A percentile compares a stretch with the other conserved stretches of the same genome.
Conservation (phyloP, 2,113 vertebrate genomes). For the Hassar affinis region DNA sequence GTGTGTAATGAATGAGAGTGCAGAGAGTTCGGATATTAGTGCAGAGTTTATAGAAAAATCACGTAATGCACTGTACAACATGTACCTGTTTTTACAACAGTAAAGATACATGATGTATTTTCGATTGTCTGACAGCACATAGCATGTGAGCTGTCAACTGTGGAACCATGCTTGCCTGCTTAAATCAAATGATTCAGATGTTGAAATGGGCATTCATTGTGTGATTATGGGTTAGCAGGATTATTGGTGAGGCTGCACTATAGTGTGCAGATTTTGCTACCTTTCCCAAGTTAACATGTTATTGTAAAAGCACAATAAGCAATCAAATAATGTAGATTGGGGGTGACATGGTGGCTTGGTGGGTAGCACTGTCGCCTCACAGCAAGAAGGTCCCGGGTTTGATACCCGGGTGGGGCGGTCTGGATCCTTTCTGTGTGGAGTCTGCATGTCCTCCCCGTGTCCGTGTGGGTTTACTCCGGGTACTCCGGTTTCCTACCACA, state of each 20-base stretch:
- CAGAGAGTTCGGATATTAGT: not conserved
- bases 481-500: too few species aligned
- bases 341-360: too few species aligned
- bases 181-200: conserved; percentile 14
- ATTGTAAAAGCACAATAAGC: not conserved
- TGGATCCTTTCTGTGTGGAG: too few species aligned
- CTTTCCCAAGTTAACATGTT: not conserved
- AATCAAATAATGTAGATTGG: not conserved
- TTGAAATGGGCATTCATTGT: not conserved
- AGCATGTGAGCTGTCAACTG: not conserved
- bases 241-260: not conserved
- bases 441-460: too few species aligned
- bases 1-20: not conserved
- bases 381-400: too few species aligned
- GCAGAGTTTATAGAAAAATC: not conserved
- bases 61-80: not conserved
- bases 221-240: conserved; percentile 16
- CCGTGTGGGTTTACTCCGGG: too few species aligned
- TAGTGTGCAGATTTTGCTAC: not conserved
- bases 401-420: too few species aligned
- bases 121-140: conserved; percentile 1
- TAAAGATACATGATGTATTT: not conserved
- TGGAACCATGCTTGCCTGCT: not conserved
- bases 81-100: not conserved
- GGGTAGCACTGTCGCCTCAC: too few species aligned